Conservation (phyloP, 2,113 vertebrate genomes). For the Lophura nycthemera region DNA sequence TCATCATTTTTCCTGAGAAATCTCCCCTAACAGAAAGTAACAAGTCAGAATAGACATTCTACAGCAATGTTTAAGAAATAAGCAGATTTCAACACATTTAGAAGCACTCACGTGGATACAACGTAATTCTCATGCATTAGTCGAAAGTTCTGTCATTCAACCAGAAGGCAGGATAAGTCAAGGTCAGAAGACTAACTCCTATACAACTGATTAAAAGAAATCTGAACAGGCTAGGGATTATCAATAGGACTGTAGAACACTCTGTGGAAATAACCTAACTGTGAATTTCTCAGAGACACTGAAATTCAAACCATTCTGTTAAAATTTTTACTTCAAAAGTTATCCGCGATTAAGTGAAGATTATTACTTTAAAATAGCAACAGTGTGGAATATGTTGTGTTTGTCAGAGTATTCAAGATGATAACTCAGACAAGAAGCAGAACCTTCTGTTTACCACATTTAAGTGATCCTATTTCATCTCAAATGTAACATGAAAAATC, state of each 20-base stretch:
- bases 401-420: no score
- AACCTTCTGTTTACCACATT: not conserved
- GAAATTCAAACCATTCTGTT: not conserved
- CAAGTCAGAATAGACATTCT: not conserved
- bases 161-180: not conserved
- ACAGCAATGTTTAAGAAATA: no score
- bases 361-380: no score
- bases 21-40: conserved; percentile 81
- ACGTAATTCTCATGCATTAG: not conserved
- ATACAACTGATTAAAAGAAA: not conserved
- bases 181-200: not conserved
- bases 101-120: no score
- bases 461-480: not conserved
- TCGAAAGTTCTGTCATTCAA: not conserved
- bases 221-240: not conserved
- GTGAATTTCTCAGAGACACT: not conserved
- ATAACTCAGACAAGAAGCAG: no score
- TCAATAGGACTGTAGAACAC: not conserved
- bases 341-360: no score
- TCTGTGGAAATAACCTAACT: not conserved
- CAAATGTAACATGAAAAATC: not conserved
- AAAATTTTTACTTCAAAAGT: not conserved
- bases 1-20: conserved; percentile 96
- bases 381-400: no score
- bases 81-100: no score